Conservation (phyloP, 2,888 invertebrate genomes). For the Erebia epiphron region DNA sequence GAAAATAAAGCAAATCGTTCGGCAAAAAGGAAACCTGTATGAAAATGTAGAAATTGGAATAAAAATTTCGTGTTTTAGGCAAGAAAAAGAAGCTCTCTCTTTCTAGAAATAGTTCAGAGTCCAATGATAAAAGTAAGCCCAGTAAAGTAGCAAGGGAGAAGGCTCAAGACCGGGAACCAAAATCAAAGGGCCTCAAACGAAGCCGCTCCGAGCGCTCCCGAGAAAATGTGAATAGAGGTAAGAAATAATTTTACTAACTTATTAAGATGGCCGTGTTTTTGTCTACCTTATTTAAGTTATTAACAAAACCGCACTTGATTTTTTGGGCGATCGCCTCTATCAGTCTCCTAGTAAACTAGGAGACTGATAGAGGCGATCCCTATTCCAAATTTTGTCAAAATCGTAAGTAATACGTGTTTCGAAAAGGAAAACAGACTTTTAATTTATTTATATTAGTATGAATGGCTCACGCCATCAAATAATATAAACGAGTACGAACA, state of each 20-base stretch:
- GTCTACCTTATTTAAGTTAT: too few species aligned
- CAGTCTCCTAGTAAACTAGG: too few species aligned
- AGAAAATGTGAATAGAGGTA: constrained; percentile 70
- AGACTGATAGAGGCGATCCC: too few species aligned
- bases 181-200: constrained; percentile 62
- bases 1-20: neutral
- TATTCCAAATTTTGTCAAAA: too few species aligned
- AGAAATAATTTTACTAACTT: neutral
- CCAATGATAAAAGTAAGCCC: constrained; percentile 45
- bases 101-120: constrained; percentile 44
- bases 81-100: constrained; percentile 67
- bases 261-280: neutral
- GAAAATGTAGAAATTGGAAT: neutral
- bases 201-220: constrained; percentile 69
- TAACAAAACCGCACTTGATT: too few species aligned
- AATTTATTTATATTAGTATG: too few species aligned
- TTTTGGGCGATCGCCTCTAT: too few species aligned
- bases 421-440: too few species aligned
- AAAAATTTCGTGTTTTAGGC: constrained; percentile 2
- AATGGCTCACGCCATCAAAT: too few species aligned
- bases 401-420: too few species aligned
- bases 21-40: neutral
- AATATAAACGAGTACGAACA: too few species aligned
- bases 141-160: constrained; percentile 43
- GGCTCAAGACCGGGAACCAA: constrained; percentile 38